Evolutionary conservation across 2,797 vertebrate species (phyloP).

Genomic region (Gouania willdenowi): DNA sequence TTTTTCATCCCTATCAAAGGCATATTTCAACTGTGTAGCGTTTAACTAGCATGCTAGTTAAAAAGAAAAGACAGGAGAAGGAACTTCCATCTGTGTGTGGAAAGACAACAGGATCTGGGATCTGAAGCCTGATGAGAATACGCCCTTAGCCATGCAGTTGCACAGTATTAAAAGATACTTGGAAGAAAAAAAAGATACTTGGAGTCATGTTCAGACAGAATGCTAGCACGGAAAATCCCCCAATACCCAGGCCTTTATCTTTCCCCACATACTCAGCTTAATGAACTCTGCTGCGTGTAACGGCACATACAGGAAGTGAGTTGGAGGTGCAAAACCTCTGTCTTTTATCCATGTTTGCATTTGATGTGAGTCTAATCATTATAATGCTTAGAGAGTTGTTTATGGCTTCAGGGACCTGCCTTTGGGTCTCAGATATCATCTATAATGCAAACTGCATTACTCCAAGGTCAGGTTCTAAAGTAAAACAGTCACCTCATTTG

Average conservation of each 20-base stretch:
- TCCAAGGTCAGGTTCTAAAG: not conserved
- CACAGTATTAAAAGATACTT: constrained; percentile 66
- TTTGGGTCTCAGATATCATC: constrained; percentile 11
- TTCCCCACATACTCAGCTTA: constrained; percentile 59
- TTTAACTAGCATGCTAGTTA: constrained; percentile 71
- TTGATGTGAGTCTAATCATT: constrained; percentile 59
- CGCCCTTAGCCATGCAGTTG: constrained; percentile 72
- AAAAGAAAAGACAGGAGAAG: constrained; percentile 48
- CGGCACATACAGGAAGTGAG: constrained; percentile 62
- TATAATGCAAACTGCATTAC: not conserved
- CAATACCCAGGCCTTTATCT: constrained; percentile 54
- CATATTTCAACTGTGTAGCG: constrained; percentile 69
- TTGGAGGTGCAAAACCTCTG: constrained; percentile 45
- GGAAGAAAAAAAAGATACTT: constrained; percentile 68
- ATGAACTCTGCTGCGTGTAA: constrained; percentile 67
- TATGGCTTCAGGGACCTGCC: constrained; percentile 38
- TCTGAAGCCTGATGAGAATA: constrained; percentile 62
- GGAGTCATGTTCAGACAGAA: constrained; percentile 75
- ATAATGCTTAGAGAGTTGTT: constrained; percentile 53
- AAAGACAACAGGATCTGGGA: constrained; percentile 73
- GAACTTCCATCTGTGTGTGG: constrained; percentile 67
- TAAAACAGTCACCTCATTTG: not conserved
- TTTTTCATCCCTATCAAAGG: constrained; percentile 73
- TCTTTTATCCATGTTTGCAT: constrained; percentile 62
- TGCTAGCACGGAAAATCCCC: constrained; percentile 70